Percentiles rank a stretch among this genome's conserved stretches.
Conservation (phyloP, 2,888 invertebrate species). For the Yponomeuta plumbellus region DNA sequence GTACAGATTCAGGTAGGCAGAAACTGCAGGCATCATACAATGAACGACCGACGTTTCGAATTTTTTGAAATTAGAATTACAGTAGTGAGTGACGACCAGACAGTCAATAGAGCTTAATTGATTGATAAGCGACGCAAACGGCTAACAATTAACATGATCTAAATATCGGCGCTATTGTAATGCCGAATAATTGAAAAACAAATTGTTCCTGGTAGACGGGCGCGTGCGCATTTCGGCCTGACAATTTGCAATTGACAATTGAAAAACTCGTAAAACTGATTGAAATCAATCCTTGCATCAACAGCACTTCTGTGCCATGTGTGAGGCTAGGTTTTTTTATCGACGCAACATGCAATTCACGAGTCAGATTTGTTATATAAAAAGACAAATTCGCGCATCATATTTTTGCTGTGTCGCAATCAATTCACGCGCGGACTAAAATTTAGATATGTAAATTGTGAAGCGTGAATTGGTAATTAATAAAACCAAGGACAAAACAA, state of each 20-base stretch:
- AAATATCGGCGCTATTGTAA: slow-evolving; percentile 8
- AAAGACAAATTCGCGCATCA: background rate
- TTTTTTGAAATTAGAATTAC: background rate
- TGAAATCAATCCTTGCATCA: background rate
- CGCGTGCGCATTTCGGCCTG: slow-evolving; percentile 3
- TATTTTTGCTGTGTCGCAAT: background rate
- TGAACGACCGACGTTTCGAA: background rate
- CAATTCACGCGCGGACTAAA: background rate
- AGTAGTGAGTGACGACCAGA: background rate
- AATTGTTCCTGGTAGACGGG: slow-evolving; percentile 12
- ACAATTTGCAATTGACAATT: background rate
- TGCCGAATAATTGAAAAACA: slow-evolving; percentile 4
- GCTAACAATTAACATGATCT: slow-evolving; percentile 11
- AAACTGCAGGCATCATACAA: background rate
- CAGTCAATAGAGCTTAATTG: slow-evolving; percentile 3
- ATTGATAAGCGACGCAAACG: slow-evolving; percentile 8
- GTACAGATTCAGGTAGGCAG: background rate
- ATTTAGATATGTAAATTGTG: background rate
- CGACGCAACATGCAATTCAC: background rate
- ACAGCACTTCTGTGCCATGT: background rate
- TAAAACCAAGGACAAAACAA: background rate
- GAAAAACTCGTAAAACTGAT: background rate
- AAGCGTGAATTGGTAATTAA: background rate
- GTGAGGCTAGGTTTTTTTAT: background rate
- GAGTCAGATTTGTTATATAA: background rate